Percentiles rank a stretch among this genome's conserved stretches.
Conservation (phyloP, 2,113 vertebrate species). For the Panurus biarmicus region DNA sequence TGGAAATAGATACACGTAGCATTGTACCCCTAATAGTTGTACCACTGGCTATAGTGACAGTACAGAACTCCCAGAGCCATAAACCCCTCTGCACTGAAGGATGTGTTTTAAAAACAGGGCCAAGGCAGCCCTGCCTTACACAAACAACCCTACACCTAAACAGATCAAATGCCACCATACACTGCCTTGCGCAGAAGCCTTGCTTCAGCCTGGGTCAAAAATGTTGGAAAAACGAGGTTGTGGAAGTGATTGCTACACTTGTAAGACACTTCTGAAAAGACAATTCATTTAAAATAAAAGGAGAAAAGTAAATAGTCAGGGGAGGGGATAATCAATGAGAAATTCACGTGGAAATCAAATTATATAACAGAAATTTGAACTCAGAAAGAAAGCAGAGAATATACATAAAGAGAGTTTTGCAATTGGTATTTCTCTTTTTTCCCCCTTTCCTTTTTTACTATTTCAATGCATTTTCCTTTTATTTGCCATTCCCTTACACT, state of each 20-base stretch:
- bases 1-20: background rate
- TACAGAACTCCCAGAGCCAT: background rate
- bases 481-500: background rate
- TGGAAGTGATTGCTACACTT: background rate
- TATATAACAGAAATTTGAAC: background rate
- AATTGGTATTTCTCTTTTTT: background rate
- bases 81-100: background rate
- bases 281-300: background rate
- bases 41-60: too few species aligned
- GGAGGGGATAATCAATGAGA: background rate
- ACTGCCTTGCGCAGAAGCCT: background rate
- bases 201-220: background rate
- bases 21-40: background rate
- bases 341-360: background rate
- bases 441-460: background rate
- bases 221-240: background rate
- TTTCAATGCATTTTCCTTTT: background rate
- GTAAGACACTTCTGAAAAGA: background rate
- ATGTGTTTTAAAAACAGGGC: background rate
- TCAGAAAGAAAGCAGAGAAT: background rate
- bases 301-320: background rate
- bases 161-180: background rate
- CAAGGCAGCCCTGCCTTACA: background rate
- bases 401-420: background rate
- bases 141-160: background rate